These are phyloP conservation scores for Colius striatus DNA, from an alignment of 2,113 vertebrate species.

Conservation along the genomic window DNA sequence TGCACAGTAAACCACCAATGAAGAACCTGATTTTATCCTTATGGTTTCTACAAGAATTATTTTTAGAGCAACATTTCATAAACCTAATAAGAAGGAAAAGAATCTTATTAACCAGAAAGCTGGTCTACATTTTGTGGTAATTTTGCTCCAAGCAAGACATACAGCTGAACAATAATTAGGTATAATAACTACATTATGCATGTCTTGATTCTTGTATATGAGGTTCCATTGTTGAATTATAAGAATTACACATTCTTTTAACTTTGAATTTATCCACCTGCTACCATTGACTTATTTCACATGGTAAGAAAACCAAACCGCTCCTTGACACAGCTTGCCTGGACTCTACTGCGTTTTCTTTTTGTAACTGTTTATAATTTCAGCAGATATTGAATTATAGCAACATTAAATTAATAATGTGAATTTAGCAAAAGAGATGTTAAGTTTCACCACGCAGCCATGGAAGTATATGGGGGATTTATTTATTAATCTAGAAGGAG, in stretches of 20 bases:
- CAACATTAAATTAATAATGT: background rate
- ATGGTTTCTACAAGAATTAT: constrained; percentile 1
- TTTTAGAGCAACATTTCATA: constrained; percentile 51
- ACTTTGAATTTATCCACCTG: background rate
- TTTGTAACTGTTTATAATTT: background rate
- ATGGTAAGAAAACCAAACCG: background rate
- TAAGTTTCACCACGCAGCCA: background rate
- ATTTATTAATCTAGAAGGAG: background rate
- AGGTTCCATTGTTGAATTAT: background rate
- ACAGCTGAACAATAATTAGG: constrained; percentile 49
- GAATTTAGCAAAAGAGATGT: background rate
- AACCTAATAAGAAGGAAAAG: constrained; percentile 59
- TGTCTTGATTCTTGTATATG: constrained; percentile 11
- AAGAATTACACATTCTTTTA: constrained; percentile 7
- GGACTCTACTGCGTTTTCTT: background rate
- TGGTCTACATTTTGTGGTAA: constrained; percentile 42
- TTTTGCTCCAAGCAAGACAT: constrained; percentile 53
- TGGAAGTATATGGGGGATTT: background rate
- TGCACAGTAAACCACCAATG: background rate
- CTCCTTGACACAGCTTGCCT: background rate
- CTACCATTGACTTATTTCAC: background rate
- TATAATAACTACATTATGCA: constrained; percentile 52
- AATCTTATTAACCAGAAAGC: constrained; percentile 62
- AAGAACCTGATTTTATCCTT: constrained; percentile 2
- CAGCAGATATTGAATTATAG: background rate